Evolutionary conservation across 2,888 invertebrate genomes (phyloP), one percentile per base, ranked within the genome.

Genomic region (Pycnomerus fuliginosus): DNA sequence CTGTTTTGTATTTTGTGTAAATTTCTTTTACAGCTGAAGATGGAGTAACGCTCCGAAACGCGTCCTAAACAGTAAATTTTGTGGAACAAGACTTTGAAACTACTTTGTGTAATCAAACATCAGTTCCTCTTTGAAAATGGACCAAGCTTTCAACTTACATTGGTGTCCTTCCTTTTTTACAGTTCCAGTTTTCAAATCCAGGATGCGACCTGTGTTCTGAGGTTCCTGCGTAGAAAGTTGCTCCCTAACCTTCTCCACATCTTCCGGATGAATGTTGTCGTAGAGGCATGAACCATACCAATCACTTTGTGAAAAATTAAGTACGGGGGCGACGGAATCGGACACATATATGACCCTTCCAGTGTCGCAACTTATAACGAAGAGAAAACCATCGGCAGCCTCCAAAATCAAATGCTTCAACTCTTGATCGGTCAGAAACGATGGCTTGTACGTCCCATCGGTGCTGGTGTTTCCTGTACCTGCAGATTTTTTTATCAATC

Each of bases 101-200:
- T n/a, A n/a, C n/a, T n/a, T n/a, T n/a, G n/a, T n/a, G n/a, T n/a
- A n/a, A n/a, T n/a, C n/a, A n/a, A n/a, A n/a, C n/a, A n/a, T n/a
- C n/a, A n/a, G n/a, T n/a, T n/a, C n/a, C n/a, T n/a, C n/a, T n/a
- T n/a, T n/a, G n/a, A n/a, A n/a, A n/a, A n/a, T n/a, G n/a, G n/a
- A n/a, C n/a, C n/a, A n/a, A n/a, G n/a, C n/a, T n/a, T n/a, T n/a
- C n/a, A 42, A 68, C 88, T 85, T 75, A 93, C 93, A 94, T 76
- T 97, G 97, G 74, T 96, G 95, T 0, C 96, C 96, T 74, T 99
- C 98, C 70, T 97, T 98, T 71, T 99, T 99, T 7, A 98, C 97
- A 3, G 98, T 97, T 43, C 98, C 99, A 37, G 97, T 96, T 76
- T 99, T 99, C 38, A 99, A 79, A 74, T 99, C 99, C 51, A 99